Evolutionary conservation across 2,888 invertebrate genomes (phyloP).

Genomic region (Napeogenes sylphis): DNA sequence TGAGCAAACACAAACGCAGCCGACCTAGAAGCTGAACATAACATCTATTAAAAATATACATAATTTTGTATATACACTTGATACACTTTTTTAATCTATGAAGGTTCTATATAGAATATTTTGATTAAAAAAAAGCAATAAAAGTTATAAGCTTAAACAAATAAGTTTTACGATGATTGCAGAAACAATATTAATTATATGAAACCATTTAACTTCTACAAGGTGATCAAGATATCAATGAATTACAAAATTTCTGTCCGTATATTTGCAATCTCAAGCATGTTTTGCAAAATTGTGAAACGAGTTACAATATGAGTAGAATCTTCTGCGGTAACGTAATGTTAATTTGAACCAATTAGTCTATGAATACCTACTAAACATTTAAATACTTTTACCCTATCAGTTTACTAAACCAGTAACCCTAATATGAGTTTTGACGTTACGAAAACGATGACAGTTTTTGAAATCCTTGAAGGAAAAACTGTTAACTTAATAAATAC

Average conservation of each 20-base stretch:
- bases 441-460: no score
- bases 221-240: slow-evolving; percentile 29
- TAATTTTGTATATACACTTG: no score
- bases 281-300: slow-evolving; percentile 35
- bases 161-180: slow-evolving; percentile 13
- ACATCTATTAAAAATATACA: neutral
- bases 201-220: slow-evolving; percentile 16
- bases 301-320: slow-evolving; percentile 32
- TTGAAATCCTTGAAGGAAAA: no score
- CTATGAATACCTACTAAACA: neutral
- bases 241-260: slow-evolving; percentile 32
- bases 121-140: no score
- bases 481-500: no score
- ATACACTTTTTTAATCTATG: no score
- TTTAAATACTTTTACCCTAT: no score
- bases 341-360: slow-evolving; percentile 11
- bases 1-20: slow-evolving; percentile 12
- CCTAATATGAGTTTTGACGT: no score
- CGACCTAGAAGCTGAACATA: slow-evolving; percentile 5
- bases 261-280: slow-evolving; percentile 30
- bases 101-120: no score
- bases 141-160: neutral
- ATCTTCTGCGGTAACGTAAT: slow-evolving; percentile 34
- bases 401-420: no score
- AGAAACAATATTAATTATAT: slow-evolving; percentile 14